phyloP scores from a whole-genome alignment of 2,888 invertebrate species.

The Diarsia rubi region DNA sequence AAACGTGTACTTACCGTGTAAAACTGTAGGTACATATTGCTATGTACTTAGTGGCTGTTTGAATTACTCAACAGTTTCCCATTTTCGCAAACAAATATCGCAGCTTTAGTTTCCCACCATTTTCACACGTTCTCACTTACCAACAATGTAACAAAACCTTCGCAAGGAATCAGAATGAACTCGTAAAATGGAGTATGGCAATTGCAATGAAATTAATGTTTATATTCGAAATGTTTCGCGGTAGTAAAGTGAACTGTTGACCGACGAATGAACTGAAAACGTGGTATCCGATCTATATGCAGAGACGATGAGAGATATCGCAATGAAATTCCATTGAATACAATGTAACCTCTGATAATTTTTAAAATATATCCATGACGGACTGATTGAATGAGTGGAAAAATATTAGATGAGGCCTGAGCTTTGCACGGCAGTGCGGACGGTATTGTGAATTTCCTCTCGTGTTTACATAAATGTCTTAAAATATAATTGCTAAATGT shows the following conservation, averaged over 20 bases:
- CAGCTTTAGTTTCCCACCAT: neutral
- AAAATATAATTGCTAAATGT: neutral
- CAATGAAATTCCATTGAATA: constrained; percentile 37
- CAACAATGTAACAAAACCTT: constrained; percentile 3
- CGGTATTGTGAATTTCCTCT: neutral
- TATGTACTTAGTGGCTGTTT: neutral
- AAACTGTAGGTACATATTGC: no score
- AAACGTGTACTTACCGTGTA: no score
- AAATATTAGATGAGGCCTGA: no score
- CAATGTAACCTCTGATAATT: constrained; percentile 13
- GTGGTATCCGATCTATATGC: constrained; percentile 43
- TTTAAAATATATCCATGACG: neutral
- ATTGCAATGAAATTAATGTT: constrained; percentile 37
- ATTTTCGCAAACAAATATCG: neutral
- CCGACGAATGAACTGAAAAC: constrained; percentile 12
- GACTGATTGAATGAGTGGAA: neutral
- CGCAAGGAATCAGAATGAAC: constrained; percentile 14
- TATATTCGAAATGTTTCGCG: constrained; percentile 17
- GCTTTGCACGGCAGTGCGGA: no score
- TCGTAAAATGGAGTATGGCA: constrained; percentile 17
- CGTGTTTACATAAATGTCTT: neutral
- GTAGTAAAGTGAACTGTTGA: constrained; percentile 22
- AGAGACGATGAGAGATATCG: constrained; percentile 39
- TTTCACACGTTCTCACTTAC: neutral
- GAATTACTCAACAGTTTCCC: neutral